Base-by-base conservation (phyloP, 2,888 invertebrate genomes). In the Lacanobia oleracea region DNA sequence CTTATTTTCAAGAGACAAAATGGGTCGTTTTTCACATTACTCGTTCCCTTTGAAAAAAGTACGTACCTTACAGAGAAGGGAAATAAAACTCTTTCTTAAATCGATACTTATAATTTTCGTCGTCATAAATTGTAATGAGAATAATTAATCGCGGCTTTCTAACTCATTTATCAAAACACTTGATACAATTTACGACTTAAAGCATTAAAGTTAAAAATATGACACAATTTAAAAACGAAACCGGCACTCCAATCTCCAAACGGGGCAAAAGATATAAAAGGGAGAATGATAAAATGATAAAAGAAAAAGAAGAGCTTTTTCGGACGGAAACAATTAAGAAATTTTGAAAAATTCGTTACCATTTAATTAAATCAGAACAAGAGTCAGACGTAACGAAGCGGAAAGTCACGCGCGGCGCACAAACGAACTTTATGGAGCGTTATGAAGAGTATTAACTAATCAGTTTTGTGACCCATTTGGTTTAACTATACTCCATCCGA, bases 271-370 rank as follows among this genome's bases (percentile, higher is more conserved):
- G 54, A 75, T 64, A 83, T 81, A 83, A 77, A 76, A 76, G 65
- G 75, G 74, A 75, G 70, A 82, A 63, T 43, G 23, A 51, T 72
- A 72, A 75, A 73, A 48, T 27, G 8, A 73, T 64, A 63, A 75
- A 72, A 76, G 59, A 66, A 66, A 75, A 74, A 80, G 64, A 69
- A 64, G 50, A 66, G 59, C 59, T 61, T 87, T 88, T 90, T 89
- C 87, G 91, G 91, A 89, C 92, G 94, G 94, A 94, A 94, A 91
- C 90, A 93, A 94, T 94, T 93, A 94, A 88, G 86, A 88, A 86
- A 86, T 89, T 90, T 87, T 80, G 76, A 90, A 90, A 91, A 91
- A 91, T 90, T 89, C 88, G 90, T 89, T 88, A 83, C 88, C 83
- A 84, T 86, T 91, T 93, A 94, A 95, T 94, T 94, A 92, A 94